A percentile compares a stretch with the other conserved stretches of the same genome.
Evolutionary conservation across 64 coral and sea anemone species (phyloP).

Genomic region (Stichodactyla mertensii): DNA sequence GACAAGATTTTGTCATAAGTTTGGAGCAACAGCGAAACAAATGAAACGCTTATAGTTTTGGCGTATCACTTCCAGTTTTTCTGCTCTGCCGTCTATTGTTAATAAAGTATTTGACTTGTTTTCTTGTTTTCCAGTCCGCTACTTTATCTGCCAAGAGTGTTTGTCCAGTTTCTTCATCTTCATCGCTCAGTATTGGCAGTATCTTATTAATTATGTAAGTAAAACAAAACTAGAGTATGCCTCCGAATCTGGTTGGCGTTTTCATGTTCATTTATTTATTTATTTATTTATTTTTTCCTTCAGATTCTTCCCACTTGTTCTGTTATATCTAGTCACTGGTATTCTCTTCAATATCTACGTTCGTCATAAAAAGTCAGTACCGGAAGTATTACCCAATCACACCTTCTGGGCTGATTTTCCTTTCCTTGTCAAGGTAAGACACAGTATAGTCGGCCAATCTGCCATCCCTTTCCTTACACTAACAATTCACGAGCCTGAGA

Average conservation of each 20-base stretch:
- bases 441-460: no score
- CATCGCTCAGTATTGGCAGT: slow-evolving; percentile 26
- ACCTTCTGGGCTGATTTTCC: slow-evolving; percentile 59
- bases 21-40: no score
- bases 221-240: no score
- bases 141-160: not conserved
- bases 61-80: no score
- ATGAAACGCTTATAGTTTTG: no score
- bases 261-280: not conserved
- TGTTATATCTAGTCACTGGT: slow-evolving; percentile 35
- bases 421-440: slow-evolving; percentile 52
- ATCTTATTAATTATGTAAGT: slow-evolving; percentile 53
- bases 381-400: slow-evolving; percentile 46
- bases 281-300: not conserved
- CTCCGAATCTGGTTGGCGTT: no score
- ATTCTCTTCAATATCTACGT: slow-evolving; percentile 31
- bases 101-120: no score
- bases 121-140: not conserved
- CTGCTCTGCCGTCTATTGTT: no score
- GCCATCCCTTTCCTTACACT: no score
- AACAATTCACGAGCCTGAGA: no score
- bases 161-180: not conserved
- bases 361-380: slow-evolving; percentile 27
- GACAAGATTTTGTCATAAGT: no score
- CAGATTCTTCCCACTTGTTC: slow-evolving; percentile 47